phyloP scores from a whole-genome alignment of 2,888 invertebrate species.

The Phyto melanocephala region DNA sequence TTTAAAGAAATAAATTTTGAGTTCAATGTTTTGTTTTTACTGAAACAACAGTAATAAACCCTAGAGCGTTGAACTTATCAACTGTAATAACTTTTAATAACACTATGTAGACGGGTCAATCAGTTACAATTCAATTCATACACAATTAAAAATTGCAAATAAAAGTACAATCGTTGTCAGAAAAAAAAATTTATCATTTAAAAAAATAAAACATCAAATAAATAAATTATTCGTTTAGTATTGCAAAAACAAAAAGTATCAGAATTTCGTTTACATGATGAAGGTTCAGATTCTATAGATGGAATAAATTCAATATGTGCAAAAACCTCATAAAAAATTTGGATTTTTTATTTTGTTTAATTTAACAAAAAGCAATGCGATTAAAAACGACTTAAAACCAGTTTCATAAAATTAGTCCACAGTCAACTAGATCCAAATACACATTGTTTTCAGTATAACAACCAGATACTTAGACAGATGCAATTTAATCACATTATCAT shows the following conservation, averaged over 20 bases:
- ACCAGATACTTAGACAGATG: slow-evolving; percentile 47
- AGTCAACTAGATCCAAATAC: no score
- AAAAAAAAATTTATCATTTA: slow-evolving; percentile 6
- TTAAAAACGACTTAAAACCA: no score
- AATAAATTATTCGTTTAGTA: background rate
- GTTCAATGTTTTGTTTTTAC: background rate
- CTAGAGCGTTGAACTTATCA: slow-evolving; percentile 9
- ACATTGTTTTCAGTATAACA: slow-evolving; percentile 11
- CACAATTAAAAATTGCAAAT: slow-evolving; percentile 15
- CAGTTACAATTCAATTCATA: slow-evolving; percentile 29
- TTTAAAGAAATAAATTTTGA: background rate
- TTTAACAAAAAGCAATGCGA: no score
- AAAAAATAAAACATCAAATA: no score
- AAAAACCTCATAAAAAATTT: no score
- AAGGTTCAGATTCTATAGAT: background rate
- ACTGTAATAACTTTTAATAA: slow-evolving; percentile 11
- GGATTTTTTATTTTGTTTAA: no score
- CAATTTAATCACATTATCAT: slow-evolving; percentile 58
- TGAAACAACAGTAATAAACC: background rate
- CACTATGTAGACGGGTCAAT: slow-evolving; percentile 23
- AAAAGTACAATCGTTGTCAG: background rate
- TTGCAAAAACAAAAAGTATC: background rate
- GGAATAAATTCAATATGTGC: no score
- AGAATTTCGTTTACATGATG: background rate
- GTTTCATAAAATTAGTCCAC: background rate